These are phyloP conservation scores for Perccottus glenii DNA, from an alignment of 2,113 vertebrate species.

Conservation along the genomic window DNA sequence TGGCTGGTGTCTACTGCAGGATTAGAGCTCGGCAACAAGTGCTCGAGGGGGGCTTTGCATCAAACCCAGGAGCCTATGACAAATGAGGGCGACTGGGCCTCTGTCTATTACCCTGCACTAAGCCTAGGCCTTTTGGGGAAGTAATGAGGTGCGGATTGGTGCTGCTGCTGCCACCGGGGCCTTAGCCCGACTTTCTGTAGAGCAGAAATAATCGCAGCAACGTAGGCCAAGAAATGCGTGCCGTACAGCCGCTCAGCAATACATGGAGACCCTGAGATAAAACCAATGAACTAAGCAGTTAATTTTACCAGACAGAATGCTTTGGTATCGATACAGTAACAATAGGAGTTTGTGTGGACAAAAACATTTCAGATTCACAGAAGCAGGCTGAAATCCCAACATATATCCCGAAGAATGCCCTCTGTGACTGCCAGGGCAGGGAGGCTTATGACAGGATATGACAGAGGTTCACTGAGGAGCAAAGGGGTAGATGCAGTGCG, in stretches of 20 bases:
- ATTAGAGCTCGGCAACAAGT: conserved; percentile 81
- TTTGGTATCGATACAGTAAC: not conserved
- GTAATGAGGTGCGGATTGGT: conserved; percentile 77
- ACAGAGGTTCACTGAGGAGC: conserved; percentile 44
- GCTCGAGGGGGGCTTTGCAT: conserved; percentile 78
- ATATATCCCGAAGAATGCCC: conserved; percentile 19
- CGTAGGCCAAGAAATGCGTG: conserved; percentile 43
- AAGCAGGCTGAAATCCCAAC: conserved; percentile 17
- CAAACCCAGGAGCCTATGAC: conserved; percentile 78
- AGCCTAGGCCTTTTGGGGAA: conserved; percentile 77
- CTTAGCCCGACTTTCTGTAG: conserved; percentile 54
- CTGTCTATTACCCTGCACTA: conserved; percentile 79
- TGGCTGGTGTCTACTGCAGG: conserved; percentile 75
- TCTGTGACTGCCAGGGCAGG: conserved; percentile 23
- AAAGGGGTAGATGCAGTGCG: conserved; percentile 33
- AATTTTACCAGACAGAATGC: not conserved
- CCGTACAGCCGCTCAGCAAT: conserved; percentile 38
- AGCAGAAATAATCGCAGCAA: conserved; percentile 66
- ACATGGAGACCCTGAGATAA: conserved; percentile 40
- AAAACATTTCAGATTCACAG: not conserved
- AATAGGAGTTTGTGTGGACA: not conserved
- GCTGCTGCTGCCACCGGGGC: conserved; percentile 60
- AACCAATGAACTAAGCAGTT: conserved; percentile 38
- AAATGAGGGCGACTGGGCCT: conserved; percentile 76
- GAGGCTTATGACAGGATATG: conserved; percentile 46